A percentile compares a stretch with the other conserved stretches of the same genome.
These are phyloP conservation scores for Nestor notabilis DNA, from an alignment of 2,113 vertebrate genomes.

Conservation along the genomic window DNA sequence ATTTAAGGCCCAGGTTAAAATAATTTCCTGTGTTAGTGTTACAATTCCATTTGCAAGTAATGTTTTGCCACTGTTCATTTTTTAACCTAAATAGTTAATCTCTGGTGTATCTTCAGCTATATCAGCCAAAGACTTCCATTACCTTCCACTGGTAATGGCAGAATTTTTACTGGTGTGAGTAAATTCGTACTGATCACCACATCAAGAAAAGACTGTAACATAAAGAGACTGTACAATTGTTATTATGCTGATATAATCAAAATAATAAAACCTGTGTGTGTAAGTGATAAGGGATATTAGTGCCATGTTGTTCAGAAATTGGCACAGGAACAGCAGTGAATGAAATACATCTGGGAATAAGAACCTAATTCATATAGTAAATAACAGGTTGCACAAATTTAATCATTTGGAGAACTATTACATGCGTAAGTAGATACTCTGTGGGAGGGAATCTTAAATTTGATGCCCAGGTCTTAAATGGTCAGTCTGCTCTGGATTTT, in stretches of 20 bases:
- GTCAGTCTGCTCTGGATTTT: neutral
- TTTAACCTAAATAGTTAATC: neutral
- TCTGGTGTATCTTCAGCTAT: neutral
- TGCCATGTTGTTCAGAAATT: conserved; percentile 2
- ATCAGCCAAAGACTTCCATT: neutral
- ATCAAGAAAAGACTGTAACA: neutral
- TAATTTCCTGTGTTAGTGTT: neutral
- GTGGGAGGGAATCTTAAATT: neutral
- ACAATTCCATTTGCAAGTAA: neutral
- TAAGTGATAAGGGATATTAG: conserved; percentile 31
- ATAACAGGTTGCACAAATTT: conserved; percentile 34
- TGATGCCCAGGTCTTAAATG: neutral
- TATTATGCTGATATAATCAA: conserved; percentile 15
- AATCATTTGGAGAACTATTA: conserved; percentile 20
- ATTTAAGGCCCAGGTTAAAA: neutral
- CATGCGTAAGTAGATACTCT: neutral
- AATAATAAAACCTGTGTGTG: neutral
- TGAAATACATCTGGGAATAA: conserved; percentile 35
- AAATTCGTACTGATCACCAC: neutral
- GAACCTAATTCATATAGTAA: conserved; percentile 24
- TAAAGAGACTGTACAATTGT: neutral
- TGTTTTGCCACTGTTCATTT: neutral
- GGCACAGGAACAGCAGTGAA: conserved; percentile 15
- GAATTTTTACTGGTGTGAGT: neutral
- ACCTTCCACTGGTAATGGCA: neutral